phyloP scores from a whole-genome alignment of 1,140 invertebrate species.

The Eupeodes corollae region DNA sequence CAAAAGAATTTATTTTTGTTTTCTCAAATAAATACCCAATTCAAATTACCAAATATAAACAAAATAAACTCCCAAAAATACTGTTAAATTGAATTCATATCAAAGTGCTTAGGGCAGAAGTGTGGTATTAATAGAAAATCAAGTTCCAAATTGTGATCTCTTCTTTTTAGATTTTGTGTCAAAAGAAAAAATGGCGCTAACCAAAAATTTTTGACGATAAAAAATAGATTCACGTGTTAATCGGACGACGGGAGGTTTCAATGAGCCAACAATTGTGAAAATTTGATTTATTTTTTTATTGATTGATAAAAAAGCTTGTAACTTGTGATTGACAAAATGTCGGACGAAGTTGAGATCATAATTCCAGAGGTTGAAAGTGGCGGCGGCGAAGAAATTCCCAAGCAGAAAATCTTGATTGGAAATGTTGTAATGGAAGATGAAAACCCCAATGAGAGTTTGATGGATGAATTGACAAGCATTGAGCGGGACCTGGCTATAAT shows the following conservation, averaged over 20 bases:
- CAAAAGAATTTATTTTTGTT: too few relatives aligned
- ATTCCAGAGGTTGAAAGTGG: neutral
- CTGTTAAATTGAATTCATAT: too few relatives aligned
- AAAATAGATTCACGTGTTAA: conserved; percentile 4
- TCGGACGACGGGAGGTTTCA: conserved; percentile 12
- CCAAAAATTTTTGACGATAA: conserved; percentile 9
- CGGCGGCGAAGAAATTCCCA: neutral
- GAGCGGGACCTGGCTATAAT: conserved; percentile 32
- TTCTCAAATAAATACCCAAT: too few relatives aligned
- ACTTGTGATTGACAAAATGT: neutral
- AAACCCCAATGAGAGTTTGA: neutral
- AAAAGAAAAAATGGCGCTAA: conserved; percentile 6
- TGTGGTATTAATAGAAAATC: too few relatives aligned
- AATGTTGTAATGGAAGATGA: neutral
- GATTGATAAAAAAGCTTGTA: neutral
- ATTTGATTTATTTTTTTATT: conserved; percentile 14
- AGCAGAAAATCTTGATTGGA: neutral
- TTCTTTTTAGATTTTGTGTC: too few relatives aligned
- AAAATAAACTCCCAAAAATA: too few relatives aligned
- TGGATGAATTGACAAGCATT: conserved; percentile 26
- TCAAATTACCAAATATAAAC: too few relatives aligned
- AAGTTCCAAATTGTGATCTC: too few relatives aligned
- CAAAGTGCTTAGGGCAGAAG: too few relatives aligned
- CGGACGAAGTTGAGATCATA: neutral
- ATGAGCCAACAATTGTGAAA: conserved; percentile 20